Percentiles rank a stretch among this genome's conserved stretches.
phyloP scores from a whole-genome alignment of 2,797 vertebrate genomes.

The Ctenosaura bakeri region DNA sequence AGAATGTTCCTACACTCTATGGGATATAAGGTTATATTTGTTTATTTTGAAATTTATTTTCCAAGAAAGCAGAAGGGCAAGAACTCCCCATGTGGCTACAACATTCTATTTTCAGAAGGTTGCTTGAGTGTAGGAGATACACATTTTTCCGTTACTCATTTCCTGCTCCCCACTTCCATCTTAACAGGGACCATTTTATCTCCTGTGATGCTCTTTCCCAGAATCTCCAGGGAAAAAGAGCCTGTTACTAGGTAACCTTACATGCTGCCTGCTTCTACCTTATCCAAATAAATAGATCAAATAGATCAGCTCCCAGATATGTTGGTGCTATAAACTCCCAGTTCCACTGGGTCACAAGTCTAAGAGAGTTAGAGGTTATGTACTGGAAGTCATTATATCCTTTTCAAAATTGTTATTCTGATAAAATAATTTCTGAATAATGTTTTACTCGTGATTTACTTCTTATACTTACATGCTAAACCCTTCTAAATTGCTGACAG shows the following conservation, averaged over 20 bases:
- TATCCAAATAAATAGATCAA: constrained; percentile 13
- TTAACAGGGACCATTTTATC: not conserved
- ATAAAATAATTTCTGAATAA: not conserved
- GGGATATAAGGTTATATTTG: not conserved
- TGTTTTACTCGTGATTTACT: not conserved
- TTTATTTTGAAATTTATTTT: constrained; percentile 34
- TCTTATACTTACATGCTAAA: not conserved
- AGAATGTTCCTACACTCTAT: not conserved
- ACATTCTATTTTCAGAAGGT: constrained; percentile 34
- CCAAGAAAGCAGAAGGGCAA: constrained; percentile 8
- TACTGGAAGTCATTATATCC: not conserved
- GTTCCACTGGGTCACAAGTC: not conserved
- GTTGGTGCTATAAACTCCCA: not conserved
- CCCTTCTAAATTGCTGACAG: not conserved
- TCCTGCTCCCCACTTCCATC: not conserved
- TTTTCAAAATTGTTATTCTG: not conserved
- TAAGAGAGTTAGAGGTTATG: not conserved
- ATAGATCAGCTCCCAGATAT: not conserved
- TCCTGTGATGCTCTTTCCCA: constrained; percentile 19
- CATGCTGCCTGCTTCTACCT: constrained; percentile 14
- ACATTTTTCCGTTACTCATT: not conserved
- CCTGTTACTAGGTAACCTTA: constrained; percentile 4
- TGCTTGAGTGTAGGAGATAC: constrained; percentile 10
- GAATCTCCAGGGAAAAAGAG: constrained; percentile 10
- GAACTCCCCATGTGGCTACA: not conserved